Evolutionary conservation across 2,113 vertebrate species (phyloP), one percentile per base, ranked within the genome.

Genomic region (Spea bombifrons): DNA sequence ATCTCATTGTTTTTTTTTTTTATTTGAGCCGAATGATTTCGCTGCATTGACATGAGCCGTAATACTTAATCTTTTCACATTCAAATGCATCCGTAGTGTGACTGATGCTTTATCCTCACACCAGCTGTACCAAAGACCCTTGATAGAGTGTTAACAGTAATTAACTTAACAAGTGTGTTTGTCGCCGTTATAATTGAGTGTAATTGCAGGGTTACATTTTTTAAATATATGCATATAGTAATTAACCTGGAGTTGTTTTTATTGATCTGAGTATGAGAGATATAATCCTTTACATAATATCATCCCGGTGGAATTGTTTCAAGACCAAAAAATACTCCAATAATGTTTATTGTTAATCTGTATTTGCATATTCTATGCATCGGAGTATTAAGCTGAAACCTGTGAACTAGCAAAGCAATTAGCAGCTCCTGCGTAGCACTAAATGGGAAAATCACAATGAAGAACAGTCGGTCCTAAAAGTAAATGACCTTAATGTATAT

Each of bases 201-300:
- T 80, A 80, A 80, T 80, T 80, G 77, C 43, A 80, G 77, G 77
- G 57, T 80, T 80, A 15, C 63, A 53, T 73, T 73, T 63, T 48
- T 67, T 79, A 55, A 65, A 67, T 71, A 44, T 73, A 72, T 73
- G 45, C 77, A 66, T 66, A 47, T 67, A 73, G 71, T 61, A 73
- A 80, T 80, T 80, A 73, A 73, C 77, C 64, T 73, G 44, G 63
- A 78, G 66, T 80, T 80, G 71, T 80, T 80, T 80, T 49, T 73
- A 55, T 73, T 66, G 76, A 66, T 66, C 76, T n/a, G n/a, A 7
- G 67, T 7, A 70, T 49, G 13, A n/a, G 7, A 3, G 47, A 49
- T 70, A 70, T 50, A 70, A 70, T 70, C 67, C 16, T 16, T 70
- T 50, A 9, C 13, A 49, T 70, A 49, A 70, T 70, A n/a, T 70